Evolutionary conservation across 1,140 invertebrate genomes (phyloP).

Genomic region (Harpegnathos saltator): DNA sequence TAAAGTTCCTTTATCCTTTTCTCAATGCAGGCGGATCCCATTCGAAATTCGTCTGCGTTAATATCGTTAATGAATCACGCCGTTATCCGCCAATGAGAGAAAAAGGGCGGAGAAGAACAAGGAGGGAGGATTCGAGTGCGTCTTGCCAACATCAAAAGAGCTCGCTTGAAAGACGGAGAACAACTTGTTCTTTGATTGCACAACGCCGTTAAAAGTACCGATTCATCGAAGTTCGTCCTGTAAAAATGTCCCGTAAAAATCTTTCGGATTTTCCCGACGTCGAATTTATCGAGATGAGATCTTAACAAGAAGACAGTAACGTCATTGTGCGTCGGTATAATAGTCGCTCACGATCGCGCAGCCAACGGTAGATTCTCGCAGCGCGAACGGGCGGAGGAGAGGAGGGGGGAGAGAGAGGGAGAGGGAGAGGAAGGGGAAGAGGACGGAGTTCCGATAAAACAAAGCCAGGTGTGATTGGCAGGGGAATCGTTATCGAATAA

Average conservation of each 20-base stretch:
- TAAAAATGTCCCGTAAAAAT: neutral
- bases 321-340: slow-evolving; percentile 23
- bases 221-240: neutral
- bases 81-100: neutral
- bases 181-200: neutral
- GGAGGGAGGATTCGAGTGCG: neutral
- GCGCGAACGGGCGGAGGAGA: no score
- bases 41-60: neutral
- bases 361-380: slow-evolving; percentile 4
- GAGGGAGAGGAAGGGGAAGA: no score
- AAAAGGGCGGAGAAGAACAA: no score
- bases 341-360: slow-evolving; percentile 12
- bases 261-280: neutral
- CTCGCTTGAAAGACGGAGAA: no score
- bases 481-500: slow-evolving; percentile 57
- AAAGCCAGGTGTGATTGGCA: slow-evolving; percentile 21
- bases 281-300: slow-evolving; percentile 9
- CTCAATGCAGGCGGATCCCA: neutral
- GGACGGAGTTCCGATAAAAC: slow-evolving; percentile 10
- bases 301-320: slow-evolving; percentile 20
- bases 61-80: neutral
- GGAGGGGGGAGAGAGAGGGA: no score
- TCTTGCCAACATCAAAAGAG: no score
- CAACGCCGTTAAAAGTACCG: neutral
- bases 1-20: neutral